Conservation (phyloP, 2,113 vertebrate species). For the Pyxicephalus adspersus region DNA sequence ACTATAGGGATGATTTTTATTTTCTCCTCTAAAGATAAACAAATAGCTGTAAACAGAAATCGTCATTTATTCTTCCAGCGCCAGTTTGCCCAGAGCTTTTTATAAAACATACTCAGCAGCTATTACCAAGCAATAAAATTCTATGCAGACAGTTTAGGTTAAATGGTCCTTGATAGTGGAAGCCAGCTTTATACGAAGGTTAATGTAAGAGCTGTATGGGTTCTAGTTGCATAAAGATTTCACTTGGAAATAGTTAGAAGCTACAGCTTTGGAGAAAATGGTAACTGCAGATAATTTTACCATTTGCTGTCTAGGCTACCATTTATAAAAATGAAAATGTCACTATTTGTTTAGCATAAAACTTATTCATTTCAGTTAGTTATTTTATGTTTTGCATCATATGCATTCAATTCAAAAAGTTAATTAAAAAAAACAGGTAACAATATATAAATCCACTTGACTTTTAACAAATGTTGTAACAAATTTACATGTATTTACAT, state of each 20-base stretch:
- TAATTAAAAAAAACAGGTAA: too few relatives aligned
- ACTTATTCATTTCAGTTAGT: too few relatives aligned
- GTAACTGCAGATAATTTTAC: neutral
- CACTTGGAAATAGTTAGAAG: neutral
- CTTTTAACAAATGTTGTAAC: too few relatives aligned
- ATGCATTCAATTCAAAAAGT: too few relatives aligned
- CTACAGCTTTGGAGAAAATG: neutral
- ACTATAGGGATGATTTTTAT: slow-evolving; percentile 42
- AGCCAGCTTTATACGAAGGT: slow-evolving; percentile 34
- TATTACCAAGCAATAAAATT: slow-evolving; percentile 41
- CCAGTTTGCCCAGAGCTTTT: slow-evolving; percentile 40
- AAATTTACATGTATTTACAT: too few relatives aligned
- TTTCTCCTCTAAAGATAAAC: slow-evolving; percentile 39
- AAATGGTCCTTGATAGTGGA: slow-evolving; percentile 45
- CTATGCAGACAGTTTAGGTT: slow-evolving; percentile 50
- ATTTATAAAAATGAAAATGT: too few relatives aligned
- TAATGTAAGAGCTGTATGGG: slow-evolving; percentile 4
- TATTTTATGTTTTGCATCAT: too few relatives aligned
- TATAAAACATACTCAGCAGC: slow-evolving; percentile 45
- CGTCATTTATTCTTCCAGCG: slow-evolving; percentile 41
- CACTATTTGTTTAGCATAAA: too few relatives aligned
- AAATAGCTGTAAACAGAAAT: slow-evolving; percentile 45
- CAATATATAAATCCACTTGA: too few relatives aligned
- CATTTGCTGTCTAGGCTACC: too few relatives aligned
- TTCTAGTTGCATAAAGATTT: neutral